Percentiles rank a stretch among this genome's conserved stretches.
phyloP scores from a whole-genome alignment of 2,113 vertebrate species.

The Oncorhynchus kisutch region DNA sequence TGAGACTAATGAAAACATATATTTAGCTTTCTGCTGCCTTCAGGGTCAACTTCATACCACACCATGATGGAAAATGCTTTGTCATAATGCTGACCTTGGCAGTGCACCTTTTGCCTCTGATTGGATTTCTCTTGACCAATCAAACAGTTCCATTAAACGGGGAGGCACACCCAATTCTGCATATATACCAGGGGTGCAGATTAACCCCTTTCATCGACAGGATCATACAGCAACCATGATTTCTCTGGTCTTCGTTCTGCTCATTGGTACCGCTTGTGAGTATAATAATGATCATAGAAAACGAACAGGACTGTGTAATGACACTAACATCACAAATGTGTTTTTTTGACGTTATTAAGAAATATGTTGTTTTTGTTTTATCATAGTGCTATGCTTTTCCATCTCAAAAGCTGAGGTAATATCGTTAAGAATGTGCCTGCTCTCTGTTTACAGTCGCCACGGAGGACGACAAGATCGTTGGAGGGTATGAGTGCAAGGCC shows the following conservation, averaged over 20 bases:
- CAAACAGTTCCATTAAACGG: background rate
- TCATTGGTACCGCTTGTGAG: constrained; percentile 9
- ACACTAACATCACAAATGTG: background rate
- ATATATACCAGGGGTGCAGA: background rate
- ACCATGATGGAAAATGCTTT: too few species aligned
- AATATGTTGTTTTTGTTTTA: background rate
- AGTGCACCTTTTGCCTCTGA: background rate
- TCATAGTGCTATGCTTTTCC: background rate
- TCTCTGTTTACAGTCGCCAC: background rate
- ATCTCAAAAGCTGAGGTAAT: background rate
- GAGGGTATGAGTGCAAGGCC: constrained; percentile 4
- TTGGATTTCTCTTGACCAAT: background rate
- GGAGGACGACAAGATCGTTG: constrained; percentile 6
- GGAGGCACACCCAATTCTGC: background rate
- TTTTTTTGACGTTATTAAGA: background rate
- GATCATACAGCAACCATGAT: constrained; percentile 11
- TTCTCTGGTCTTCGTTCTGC: constrained; percentile 9
- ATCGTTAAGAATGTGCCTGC: background rate
- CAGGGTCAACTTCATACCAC: too few species aligned
- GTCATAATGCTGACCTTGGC: too few species aligned
- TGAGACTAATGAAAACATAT: too few species aligned
- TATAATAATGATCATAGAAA: background rate
- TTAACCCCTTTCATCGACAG: background rate
- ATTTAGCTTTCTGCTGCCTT: too few species aligned
- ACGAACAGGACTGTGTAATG: background rate